A percentile compares a stretch with the other conserved stretches of the same genome.
These are phyloP conservation scores for Galeopterus variegatus DNA, from an alignment of 2,113 vertebrate genomes.

Conservation along the genomic window DNA sequence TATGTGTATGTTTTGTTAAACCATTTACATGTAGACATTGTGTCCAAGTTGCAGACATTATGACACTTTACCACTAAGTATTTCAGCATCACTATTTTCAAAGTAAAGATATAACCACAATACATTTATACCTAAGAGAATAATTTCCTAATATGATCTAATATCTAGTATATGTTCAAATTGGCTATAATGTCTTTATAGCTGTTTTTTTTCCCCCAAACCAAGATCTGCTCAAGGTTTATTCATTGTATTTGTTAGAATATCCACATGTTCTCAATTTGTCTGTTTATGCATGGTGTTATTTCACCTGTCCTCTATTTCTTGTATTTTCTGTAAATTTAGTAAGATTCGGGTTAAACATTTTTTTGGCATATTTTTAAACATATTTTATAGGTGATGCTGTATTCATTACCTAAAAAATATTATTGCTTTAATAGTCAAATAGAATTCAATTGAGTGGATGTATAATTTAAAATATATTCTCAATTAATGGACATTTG, in stretches of 20 bases:
- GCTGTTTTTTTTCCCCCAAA: background rate
- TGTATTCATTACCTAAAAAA: background rate
- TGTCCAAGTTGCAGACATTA: background rate
- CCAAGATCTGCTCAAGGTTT: background rate
- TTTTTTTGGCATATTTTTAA: background rate
- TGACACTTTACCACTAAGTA: background rate
- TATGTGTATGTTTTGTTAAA: conserved; percentile 4
- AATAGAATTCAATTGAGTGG: background rate
- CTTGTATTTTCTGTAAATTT: background rate
- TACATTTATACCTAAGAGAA: background rate
- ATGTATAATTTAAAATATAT: background rate
- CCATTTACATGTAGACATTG: background rate
- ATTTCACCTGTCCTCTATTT: background rate
- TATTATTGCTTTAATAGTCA: background rate
- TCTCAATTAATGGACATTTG: background rate
- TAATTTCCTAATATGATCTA: background rate
- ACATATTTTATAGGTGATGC: conserved; percentile 3
- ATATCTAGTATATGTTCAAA: background rate
- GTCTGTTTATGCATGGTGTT: background rate
- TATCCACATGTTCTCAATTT: background rate
- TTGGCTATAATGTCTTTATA: background rate
- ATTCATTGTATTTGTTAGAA: background rate
- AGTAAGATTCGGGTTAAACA: conserved; percentile 14
- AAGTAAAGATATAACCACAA: background rate
- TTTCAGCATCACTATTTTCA: background rate